A percentile compares a stretch with the other conserved stretches of the same genome.
These are phyloP conservation scores for Coenobita brevimanus DNA, from an alignment of 1,140 invertebrate species.

Conservation along the genomic window DNA sequence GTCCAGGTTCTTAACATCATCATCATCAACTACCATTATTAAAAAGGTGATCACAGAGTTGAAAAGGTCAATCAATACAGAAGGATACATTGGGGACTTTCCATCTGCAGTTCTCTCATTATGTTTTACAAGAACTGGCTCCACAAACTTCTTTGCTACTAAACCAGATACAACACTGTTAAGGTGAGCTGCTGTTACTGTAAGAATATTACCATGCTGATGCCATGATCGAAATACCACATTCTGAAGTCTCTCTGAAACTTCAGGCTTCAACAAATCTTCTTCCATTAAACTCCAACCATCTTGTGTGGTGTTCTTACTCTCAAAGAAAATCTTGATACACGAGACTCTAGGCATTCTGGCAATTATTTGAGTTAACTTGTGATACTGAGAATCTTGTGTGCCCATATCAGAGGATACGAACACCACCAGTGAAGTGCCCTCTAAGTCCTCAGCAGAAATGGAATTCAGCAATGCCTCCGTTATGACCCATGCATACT, in stretches of 20 bases:
- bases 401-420: background rate
- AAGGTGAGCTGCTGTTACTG: background rate
- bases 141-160: constrained; percentile 27
- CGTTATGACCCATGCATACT: constrained; percentile 29
- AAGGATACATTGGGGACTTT: constrained; percentile 28
- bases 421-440: constrained; percentile 43
- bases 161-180: constrained; percentile 28
- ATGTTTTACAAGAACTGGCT: constrained; percentile 3
- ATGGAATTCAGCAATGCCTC: background rate
- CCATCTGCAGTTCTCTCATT: constrained; percentile 36
- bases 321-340: background rate
- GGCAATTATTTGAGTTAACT: background rate
- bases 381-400: background rate
- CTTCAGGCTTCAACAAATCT: constrained; percentile 37
- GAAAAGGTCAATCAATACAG: constrained; percentile 38
- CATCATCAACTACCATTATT: background rate
- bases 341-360: background rate
- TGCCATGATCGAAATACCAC: constrained; percentile 26
- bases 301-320: background rate
- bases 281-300: constrained; percentile 39
- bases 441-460: background rate
- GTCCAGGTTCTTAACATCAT: background rate
- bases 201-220: background rate
- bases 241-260: constrained; percentile 33
- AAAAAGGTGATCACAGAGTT: constrained; percentile 28